These are phyloP conservation scores for Lophius piscatorius DNA, from an alignment of 2,113 vertebrate genomes.

Conservation along the genomic window DNA sequence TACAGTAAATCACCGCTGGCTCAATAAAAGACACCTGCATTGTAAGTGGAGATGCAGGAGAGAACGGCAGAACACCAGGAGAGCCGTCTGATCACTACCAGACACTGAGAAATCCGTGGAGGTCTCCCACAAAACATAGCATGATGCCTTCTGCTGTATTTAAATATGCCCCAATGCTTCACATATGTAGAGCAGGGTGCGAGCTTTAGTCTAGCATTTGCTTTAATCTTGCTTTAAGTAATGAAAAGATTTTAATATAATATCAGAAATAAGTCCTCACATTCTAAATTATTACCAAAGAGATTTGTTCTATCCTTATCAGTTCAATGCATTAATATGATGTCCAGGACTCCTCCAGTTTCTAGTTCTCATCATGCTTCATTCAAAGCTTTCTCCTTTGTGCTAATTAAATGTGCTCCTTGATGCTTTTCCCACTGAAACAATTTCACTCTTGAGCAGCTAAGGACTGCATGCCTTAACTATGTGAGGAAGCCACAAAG, in stretches of 20 bases:
- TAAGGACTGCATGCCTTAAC: slow-evolving; percentile 20
- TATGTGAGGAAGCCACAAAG: slow-evolving; percentile 18
- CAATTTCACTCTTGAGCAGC: slow-evolving; percentile 49
- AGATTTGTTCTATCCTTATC: too few species aligned
- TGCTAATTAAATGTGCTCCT: slow-evolving; percentile 7
- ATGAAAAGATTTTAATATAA: slow-evolving; percentile 3
- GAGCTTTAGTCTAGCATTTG: slow-evolving; percentile 26
- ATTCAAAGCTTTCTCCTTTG: slow-evolving; percentile 17
- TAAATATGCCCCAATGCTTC: slow-evolving; percentile 36
- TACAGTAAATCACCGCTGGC: slow-evolving; percentile 75
- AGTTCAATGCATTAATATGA: too few species aligned
- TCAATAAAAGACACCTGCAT: slow-evolving; percentile 81
- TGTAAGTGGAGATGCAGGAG: slow-evolving; percentile 73
- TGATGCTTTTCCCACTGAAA: neutral
- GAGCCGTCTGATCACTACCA: slow-evolving; percentile 74
- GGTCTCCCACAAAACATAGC: slow-evolving; percentile 42
- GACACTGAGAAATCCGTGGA: slow-evolving; percentile 52
- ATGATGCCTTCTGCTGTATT: slow-evolving; percentile 32
- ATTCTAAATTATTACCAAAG: neutral
- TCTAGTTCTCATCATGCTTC: slow-evolving; percentile 11
- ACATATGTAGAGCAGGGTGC: slow-evolving; percentile 33
- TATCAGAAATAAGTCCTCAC: slow-evolving; percentile 13
- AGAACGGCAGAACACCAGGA: slow-evolving; percentile 66
- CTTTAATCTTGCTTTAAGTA: slow-evolving; percentile 18
- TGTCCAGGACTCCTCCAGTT: neutral